Conservation (phyloP, 2,888 invertebrate species). For the Periphyllus acericola region DNA sequence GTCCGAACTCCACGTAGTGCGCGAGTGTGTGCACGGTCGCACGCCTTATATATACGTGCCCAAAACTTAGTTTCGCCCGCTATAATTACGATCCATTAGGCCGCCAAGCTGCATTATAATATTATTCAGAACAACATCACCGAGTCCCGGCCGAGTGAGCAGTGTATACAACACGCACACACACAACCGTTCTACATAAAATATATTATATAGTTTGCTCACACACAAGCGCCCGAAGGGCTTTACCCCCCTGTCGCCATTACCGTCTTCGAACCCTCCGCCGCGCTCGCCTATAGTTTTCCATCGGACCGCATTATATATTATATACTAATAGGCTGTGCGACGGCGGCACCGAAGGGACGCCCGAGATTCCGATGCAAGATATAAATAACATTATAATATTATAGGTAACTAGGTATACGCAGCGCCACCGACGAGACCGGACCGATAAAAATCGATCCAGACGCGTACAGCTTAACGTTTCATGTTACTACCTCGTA, state of each 20-base stretch:
- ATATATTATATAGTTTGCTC: not conserved
- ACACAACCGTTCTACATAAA: not conserved
- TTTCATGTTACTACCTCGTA: not conserved
- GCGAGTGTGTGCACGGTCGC: not conserved
- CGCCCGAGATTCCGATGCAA: not conserved
- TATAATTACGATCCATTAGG: conserved; percentile 56
- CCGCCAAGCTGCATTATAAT: conserved; percentile 32
- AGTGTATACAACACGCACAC: no score
- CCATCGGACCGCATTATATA: not conserved
- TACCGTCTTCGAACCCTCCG: not conserved
- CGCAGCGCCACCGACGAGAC: not conserved
- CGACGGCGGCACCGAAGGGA: not conserved
- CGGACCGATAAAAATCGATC: not conserved
- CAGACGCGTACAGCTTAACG: not conserved
- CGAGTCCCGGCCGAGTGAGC: not conserved
- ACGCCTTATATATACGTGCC: not conserved
- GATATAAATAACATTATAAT: not conserved
- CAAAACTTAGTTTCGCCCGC: conserved; percentile 37
- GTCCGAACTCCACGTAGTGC: not conserved
- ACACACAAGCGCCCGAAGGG: conserved; percentile 9
- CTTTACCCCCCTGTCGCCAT: not conserved
- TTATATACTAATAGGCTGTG: not conserved
- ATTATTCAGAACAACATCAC: conserved; percentile 35
- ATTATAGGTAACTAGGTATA: not conserved
- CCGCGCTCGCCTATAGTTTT: not conserved